These are phyloP conservation scores for Sinohyriopsis cumingii DNA, from an alignment of 2,888 invertebrate genomes.

Conservation along the genomic window DNA sequence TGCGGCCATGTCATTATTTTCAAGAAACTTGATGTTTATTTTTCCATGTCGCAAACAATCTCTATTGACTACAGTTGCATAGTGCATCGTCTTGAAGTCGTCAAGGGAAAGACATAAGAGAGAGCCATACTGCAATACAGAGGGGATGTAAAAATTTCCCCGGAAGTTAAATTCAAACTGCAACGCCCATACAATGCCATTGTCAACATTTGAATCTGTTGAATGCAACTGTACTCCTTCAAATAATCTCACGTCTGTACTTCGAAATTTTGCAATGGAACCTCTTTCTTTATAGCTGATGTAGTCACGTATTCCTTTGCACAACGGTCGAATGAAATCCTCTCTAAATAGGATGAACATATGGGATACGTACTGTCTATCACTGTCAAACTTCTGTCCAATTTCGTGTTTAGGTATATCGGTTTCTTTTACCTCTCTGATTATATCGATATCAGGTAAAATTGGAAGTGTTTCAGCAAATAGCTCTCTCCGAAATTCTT, in stretches of 20 bases:
- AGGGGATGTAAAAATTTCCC: too few species aligned
- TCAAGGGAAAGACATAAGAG: constrained; percentile 81
- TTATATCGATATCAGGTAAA: too few species aligned
- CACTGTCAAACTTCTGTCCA: constrained; percentile 72
- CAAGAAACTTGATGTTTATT: constrained; percentile 6
- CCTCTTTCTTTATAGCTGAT: constrained; percentile 45
- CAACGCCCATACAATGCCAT: constrained; percentile 12
- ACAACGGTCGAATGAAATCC: constrained; percentile 84
- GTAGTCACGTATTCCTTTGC: constrained; percentile 79
- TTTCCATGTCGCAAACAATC: constrained; percentile 22
- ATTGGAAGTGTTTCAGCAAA: too few species aligned
- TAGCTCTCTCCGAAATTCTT: too few species aligned
- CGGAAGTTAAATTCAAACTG: constrained; percentile 7
- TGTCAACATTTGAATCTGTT: constrained; percentile 4
- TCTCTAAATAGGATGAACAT: constrained; percentile 86
- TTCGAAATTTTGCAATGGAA: constrained; percentile 5
- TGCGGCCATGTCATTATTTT: background rate
- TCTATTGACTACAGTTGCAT: constrained; percentile 80
- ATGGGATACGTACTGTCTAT: constrained; percentile 81
- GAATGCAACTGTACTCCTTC: constrained; percentile 2
- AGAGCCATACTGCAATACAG: constrained; percentile 78
- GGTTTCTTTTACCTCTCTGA: too few species aligned
- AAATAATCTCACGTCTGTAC: constrained; percentile 16
- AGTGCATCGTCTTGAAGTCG: constrained; percentile 79
- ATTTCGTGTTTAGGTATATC: constrained; percentile 69